A percentile compares a stretch with the other conserved stretches of the same genome.
These are phyloP conservation scores for Cydia pomonella DNA, from an alignment of 1,140 invertebrate species.

Conservation along the genomic window DNA sequence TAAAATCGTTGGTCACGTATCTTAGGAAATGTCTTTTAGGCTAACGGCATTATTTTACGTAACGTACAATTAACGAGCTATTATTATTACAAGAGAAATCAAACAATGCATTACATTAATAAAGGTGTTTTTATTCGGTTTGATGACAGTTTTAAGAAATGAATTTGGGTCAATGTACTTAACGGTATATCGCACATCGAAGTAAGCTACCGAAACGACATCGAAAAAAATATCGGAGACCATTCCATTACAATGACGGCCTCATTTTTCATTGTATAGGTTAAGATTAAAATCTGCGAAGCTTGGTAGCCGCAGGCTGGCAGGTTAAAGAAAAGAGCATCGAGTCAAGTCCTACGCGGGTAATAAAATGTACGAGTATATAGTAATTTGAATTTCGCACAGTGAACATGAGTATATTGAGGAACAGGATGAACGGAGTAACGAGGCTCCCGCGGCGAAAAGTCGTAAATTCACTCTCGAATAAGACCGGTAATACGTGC, in stretches of 20 bases:
- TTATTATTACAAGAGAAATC: not conserved
- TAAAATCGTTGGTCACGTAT: too few species aligned
- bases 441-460: constrained; percentile 43
- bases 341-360: not conserved
- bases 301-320: not conserved
- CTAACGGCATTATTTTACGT: constrained; percentile 2
- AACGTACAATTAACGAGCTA: constrained; percentile 22
- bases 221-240: constrained; percentile 4
- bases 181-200: constrained; percentile 21
- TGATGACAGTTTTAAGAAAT: constrained; percentile 19
- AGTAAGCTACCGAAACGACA: constrained; percentile 24
- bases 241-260: not conserved
- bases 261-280: constrained; percentile 10
- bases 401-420: not conserved
- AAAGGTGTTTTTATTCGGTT: constrained; percentile 10
- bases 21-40: too few species aligned
- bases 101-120: not conserved
- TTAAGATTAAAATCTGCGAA: not conserved
- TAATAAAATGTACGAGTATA: not conserved
- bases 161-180: constrained; percentile 29
- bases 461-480: constrained; percentile 43
- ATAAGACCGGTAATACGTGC: constrained; percentile 24
- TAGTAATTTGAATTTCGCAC: constrained; percentile 19
- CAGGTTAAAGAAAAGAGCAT: not conserved
- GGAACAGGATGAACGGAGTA: constrained; percentile 23